Base-by-base conservation (phyloP, 1,140 invertebrate genomes). In the Battus philenor region DNA sequence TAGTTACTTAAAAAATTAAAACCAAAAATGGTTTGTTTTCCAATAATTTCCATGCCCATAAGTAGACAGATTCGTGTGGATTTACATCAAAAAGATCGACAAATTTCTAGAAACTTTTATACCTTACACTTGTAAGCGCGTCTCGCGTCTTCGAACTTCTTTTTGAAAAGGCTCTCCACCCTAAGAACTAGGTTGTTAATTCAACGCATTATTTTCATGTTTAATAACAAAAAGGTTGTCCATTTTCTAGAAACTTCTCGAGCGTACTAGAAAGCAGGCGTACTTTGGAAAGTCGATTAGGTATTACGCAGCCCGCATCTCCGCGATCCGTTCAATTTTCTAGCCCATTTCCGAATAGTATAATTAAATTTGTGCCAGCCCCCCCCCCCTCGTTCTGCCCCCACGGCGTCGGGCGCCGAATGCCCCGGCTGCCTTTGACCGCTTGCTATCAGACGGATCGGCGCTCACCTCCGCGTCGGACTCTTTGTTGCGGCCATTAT, bases 321-420 rank as follows among this genome's bases (percentile, higher is more conserved):
- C 50, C 45, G 16, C 38, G 26, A 48, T 64, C 61, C 68, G 65
- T 77, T 75, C 71, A 77, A 80, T 80, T 80, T 80, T 77, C 73
- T 71, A 80, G 73, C 48, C 76, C 76, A 80, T 80, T 77, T 77
- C 76, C 69, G 64, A 75, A 80, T 70, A 59, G 61, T 57, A 74
- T 75, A 80, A 80, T 80, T 80, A 75, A 77, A 77, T 77, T 80
- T 68, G 59, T 62, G 59, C 68, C 52, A 66, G 62, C 60, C 54
- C 18, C 57, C 54, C 58, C 59, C 54, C n/a, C n/a, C n/a, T n/a
- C 68, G 54, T 65, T 64, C 60, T 54, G 22, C 57, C 54, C 58
- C 59, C 54, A n/a, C n/a, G n/a, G n/a, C 55, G 48, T 55, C 50
- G 50, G 52, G 47, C 49, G 49, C 33, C 61, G 52, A 51, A 64